Evolutionary conservation across 2,888 invertebrate genomes (phyloP), one percentile per base, ranked within the genome.

Genomic region (Bombylius discolor): DNA sequence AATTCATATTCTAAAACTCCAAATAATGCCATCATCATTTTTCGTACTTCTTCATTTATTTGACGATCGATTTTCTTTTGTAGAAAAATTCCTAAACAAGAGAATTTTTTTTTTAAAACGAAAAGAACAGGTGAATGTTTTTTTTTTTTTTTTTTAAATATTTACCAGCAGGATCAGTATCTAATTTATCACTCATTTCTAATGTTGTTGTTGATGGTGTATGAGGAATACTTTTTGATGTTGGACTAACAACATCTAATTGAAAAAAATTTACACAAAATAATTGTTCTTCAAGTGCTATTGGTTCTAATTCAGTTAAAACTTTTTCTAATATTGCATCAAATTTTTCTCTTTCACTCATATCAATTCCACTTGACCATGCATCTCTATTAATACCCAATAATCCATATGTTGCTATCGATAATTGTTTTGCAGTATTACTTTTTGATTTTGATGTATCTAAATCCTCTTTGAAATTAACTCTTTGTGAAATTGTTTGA

Each of bases 191-290:
- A 2, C 7, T 36, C 36, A 42, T 11, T 42, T 42, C 11, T 42
- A 8, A 42, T 11, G 5, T 36, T 36, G 34, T 8, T 36, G 34
- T 7, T 36, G 34, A 36, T 42, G 39, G 8, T 42, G 39, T 42
- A 11, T 11, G 39, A 42, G 5, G 8, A 42, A 36, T 36, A 8
- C 7, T 36, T 36, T 42, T 42, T 6, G 74, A 70, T 42, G 78
- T 79, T 1, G 80, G 79, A 66, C 79, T 80, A 14, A 59, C 47
- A 62, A 79, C 79, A 66, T 87, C 87, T 64, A 93, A 78, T 72
- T 90, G 89, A 71, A 98, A 93, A 77, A 97, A 98, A 59, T 83
- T 80, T 23, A 89, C 84, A 70, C 95, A 96, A 75, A 98, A 98
- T 63, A 92, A 87, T 75, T 97, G 96, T 72, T 98, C 98, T 33